Percentiles rank a stretch among this genome's conserved stretches.
phyloP scores from a whole-genome alignment of 2,113 vertebrate genomes.

The human region GRCh38 chr3:183208501-183209000 shows the following conservation, averaged over 20 bases:
- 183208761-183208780: not conserved
- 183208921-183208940: not conserved
- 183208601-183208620: not conserved
- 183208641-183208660: not conserved
- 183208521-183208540: not conserved
- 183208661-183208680: not conserved
- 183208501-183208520: not conserved
- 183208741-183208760: not conserved
- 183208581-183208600: not conserved
- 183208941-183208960: not conserved
- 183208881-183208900: conserved; percentile 34
- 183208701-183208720: not conserved
- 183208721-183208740: not conserved
- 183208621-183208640: not conserved
- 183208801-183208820: not conserved
- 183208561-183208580: not conserved
- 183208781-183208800: not conserved
- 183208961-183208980: conserved; percentile 19
- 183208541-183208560: not conserved
- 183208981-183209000: not conserved
- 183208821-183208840: not conserved
- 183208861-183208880: not conserved
- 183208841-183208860: not conserved
- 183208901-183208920: not conserved
- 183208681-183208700: conserved; percentile 16